Conservation (phyloP, 2,797 vertebrate species). For the Lutjanus argentimaculatus region DNA sequence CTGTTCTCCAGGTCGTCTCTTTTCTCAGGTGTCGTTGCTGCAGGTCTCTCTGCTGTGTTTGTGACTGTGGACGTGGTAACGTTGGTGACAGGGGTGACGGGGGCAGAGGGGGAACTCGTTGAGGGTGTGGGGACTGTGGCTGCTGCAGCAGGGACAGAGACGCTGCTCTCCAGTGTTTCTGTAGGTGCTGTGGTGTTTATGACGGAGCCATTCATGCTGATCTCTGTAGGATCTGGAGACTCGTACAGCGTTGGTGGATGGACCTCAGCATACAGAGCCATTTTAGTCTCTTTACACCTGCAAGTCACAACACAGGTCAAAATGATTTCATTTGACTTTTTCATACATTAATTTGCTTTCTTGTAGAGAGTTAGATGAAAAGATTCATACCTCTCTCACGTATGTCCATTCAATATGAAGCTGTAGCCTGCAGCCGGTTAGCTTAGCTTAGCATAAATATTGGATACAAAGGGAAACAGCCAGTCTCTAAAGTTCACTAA, state of each 20-base stretch:
- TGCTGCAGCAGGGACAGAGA: neutral
- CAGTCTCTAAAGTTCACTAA: too few relatives aligned
- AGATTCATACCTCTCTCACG: too few relatives aligned
- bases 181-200: conserved; percentile 33
- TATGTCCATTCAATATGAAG: too few relatives aligned
- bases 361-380: too few relatives aligned
- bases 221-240: conserved; percentile 26
- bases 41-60: neutral
- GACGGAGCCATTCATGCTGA: conserved; percentile 39
- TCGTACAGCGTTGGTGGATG: conserved; percentile 83
- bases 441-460: too few relatives aligned
- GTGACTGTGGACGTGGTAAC: neutral
- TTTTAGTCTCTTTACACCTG: conserved; percentile 87
- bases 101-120: neutral
- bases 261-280: conserved; percentile 85
- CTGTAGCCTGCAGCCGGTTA: too few relatives aligned
- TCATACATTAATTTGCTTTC: neutral
- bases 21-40: neutral
- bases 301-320: conserved; percentile 4
- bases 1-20: neutral
- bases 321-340: neutral
- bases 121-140: rapidly evolving
- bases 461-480: too few relatives aligned
- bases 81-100: neutral
- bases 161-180: neutral